Percentiles rank a stretch among this genome's conserved stretches.
Conservation (phyloP, 2,888 invertebrate species). For the Caenorhabditis sp. region DNA sequence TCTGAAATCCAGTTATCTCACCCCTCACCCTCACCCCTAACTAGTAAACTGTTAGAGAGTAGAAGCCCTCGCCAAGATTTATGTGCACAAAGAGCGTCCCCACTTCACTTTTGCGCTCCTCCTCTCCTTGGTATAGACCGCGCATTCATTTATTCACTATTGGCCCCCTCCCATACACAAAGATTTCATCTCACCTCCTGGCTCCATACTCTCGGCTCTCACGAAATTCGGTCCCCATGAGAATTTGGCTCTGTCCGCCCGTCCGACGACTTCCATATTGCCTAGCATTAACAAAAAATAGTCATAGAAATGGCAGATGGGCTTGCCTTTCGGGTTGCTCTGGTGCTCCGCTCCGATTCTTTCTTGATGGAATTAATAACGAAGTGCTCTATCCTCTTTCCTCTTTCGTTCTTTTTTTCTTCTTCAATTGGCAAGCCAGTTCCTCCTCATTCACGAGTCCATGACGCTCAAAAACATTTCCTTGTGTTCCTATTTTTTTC, state of each 20-base stretch:
- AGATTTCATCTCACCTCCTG: slow-evolving; percentile 44
- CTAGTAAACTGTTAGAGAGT: slow-evolving; percentile 35
- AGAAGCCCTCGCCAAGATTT: slow-evolving; percentile 31
- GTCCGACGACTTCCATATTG: slow-evolving; percentile 52
- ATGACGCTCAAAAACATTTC: slow-evolving; percentile 15
- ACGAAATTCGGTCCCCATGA: slow-evolving; percentile 55
- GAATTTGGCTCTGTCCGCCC: slow-evolving; percentile 28
- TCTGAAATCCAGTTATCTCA: slow-evolving; percentile 39
- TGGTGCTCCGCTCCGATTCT: slow-evolving; percentile 8
- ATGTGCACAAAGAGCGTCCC: slow-evolving; percentile 52
- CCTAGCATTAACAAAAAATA: slow-evolving; percentile 46
- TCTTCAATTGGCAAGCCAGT: not conserved
- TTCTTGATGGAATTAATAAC: not conserved
- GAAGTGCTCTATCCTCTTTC: not conserved
- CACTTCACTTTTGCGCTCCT: slow-evolving; percentile 56
- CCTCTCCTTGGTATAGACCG: slow-evolving; percentile 38
- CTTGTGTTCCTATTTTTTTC: slow-evolving; percentile 9
- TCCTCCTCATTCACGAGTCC: too few relatives aligned
- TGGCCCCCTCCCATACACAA: slow-evolving; percentile 33
- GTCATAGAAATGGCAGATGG: slow-evolving; percentile 14
- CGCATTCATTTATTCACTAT: slow-evolving; percentile 55
- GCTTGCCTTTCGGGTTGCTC: not conserved
- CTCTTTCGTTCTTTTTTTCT: not conserved
- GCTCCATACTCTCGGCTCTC: slow-evolving; percentile 1
- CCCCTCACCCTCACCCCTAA: slow-evolving; percentile 15